A percentile compares a stretch with the other conserved stretches of the same genome.
phyloP scores from a whole-genome alignment of 2,888 invertebrate species.

The Acronicta leporina region DNA sequence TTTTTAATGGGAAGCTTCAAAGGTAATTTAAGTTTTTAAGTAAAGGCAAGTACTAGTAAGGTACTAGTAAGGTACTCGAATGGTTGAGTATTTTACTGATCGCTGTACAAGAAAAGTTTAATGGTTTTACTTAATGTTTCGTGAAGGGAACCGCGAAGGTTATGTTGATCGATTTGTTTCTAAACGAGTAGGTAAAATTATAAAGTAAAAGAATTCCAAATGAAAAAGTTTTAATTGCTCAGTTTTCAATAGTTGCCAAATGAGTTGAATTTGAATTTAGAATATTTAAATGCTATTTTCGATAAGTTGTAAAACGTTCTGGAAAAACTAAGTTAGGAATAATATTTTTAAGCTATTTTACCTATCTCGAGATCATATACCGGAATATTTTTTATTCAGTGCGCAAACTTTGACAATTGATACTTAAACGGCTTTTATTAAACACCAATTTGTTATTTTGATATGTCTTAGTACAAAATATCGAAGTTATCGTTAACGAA shows the following conservation, averaged over 20 bases:
- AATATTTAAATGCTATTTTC: conserved; percentile 11
- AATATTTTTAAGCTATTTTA: no score
- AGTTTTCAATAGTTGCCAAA: conserved; percentile 14
- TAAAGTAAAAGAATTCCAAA: conserved; percentile 10
- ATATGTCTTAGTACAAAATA: no score
- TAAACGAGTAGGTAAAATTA: conserved; percentile 2
- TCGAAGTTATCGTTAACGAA: no score
- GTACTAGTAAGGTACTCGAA: background rate
- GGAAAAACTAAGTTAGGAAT: no score
- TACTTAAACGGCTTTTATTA: no score
- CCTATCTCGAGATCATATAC: no score
- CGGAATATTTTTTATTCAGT: no score
- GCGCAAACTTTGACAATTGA: no score
- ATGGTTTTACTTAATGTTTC: conserved; percentile 21
- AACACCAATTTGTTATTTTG: no score
- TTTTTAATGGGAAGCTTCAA: background rate
- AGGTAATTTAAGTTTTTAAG: background rate
- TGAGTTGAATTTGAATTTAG: conserved; percentile 12
- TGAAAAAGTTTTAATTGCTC: conserved; percentile 42
- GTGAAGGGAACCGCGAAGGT: conserved; percentile 1
- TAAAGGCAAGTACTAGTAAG: no score
- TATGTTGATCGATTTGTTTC: conserved; percentile 4
- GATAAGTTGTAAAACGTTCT: conserved; percentile 7
- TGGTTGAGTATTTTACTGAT: conserved; percentile 8
- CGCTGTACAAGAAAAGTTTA: conserved; percentile 6